A percentile compares a stretch with the other conserved stretches of the same genome.
phyloP scores from a whole-genome alignment of 1,140 invertebrate species.

The Potamilus streckersoni region DNA sequence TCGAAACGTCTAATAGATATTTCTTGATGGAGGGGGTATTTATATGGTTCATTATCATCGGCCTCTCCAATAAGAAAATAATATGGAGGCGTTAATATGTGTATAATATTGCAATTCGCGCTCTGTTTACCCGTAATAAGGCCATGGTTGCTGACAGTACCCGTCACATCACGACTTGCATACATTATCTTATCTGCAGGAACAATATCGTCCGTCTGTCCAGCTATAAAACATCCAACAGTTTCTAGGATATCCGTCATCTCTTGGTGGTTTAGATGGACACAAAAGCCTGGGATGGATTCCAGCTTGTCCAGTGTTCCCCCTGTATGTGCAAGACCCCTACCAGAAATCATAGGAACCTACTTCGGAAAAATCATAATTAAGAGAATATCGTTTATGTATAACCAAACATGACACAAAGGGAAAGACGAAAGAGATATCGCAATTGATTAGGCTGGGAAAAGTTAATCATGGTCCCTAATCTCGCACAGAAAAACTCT shows the following conservation, averaged over 20 bases:
- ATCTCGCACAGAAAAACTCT: too few species aligned
- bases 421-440: too few species aligned
- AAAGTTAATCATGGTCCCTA: too few species aligned
- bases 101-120: too few species aligned
- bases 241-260: conserved; percentile 67
- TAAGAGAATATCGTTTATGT: neutral
- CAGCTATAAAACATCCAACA: conserved; percentile 75
- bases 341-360: conserved; percentile 76
- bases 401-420: too few species aligned
- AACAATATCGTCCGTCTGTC: conserved; percentile 71
- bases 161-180: conserved; percentile 72
- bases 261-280: conserved; percentile 57
- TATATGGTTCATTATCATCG: too few species aligned
- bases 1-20: too few species aligned
- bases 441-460: too few species aligned
- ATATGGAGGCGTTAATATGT: too few species aligned
- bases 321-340: conserved; percentile 74
- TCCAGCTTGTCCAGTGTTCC: conserved; percentile 78
- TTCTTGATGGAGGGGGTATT: too few species aligned
- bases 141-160: conserved; percentile 71
- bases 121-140: conserved; percentile 72
- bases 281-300: conserved; percentile 73
- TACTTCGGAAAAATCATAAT: conserved; percentile 49
- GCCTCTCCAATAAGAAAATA: too few species aligned
- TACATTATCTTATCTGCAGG: conserved; percentile 75